Evolutionary conservation across 2,797 vertebrate species (phyloP).

Genomic region (Coreius guichenoti): DNA sequence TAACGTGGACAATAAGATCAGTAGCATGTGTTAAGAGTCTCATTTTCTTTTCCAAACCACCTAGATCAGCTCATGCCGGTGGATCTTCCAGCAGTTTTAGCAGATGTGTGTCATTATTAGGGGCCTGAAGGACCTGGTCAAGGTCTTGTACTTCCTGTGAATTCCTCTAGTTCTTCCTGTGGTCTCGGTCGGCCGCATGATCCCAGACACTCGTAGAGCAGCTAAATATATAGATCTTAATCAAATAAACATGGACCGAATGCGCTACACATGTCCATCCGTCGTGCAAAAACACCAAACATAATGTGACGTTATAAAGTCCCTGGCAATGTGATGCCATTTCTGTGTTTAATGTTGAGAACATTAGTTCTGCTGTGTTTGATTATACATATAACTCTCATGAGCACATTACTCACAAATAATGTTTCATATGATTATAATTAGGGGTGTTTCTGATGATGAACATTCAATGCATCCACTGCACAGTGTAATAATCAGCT

Average conservation of each 20-base stretch:
- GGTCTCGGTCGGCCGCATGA: background rate
- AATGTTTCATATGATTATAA: background rate
- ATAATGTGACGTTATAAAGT: background rate
- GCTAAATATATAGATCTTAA: conserved; percentile 8
- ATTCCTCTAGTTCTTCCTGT: conserved; percentile 55
- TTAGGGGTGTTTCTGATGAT: background rate
- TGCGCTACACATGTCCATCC: background rate
- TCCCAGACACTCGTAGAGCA: conserved; percentile 13
- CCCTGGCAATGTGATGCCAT: background rate
- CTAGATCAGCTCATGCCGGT: background rate
- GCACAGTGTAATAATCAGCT: background rate
- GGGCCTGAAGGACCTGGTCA: background rate
- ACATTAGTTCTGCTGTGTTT: background rate
- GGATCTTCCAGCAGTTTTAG: background rate
- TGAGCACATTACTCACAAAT: background rate
- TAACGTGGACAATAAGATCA: background rate
- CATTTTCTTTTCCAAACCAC: background rate
- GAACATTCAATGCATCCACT: background rate
- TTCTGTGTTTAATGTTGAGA: background rate
- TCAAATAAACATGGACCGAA: background rate
- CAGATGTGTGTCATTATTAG: background rate
- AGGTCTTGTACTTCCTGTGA: conserved; percentile 46
- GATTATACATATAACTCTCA: background rate
- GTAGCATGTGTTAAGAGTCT: background rate
- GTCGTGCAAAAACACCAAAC: background rate